Percentiles rank a stretch among this genome's conserved stretches.
These are phyloP conservation scores for Platalea minor DNA, from an alignment of 2,797 vertebrate species.

Conservation along the genomic window DNA sequence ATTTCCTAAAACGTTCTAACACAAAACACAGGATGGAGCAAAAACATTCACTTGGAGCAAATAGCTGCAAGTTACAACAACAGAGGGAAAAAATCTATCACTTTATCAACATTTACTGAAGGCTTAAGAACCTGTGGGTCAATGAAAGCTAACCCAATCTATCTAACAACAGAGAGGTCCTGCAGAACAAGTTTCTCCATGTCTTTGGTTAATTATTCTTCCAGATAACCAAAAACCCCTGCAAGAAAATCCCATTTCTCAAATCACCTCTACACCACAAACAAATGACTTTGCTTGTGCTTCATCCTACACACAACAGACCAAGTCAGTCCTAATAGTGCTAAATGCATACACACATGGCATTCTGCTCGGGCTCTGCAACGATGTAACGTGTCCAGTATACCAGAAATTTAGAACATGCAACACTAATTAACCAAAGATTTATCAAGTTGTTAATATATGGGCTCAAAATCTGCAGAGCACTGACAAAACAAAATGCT, in stretches of 20 bases:
- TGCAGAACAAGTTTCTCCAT: background rate
- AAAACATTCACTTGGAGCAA: background rate
- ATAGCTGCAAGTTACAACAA: background rate
- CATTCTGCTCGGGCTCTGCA: background rate
- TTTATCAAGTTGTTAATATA: background rate
- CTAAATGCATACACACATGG: accelerated
- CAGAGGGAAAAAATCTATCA: background rate
- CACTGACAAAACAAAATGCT: background rate
- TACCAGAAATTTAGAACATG: background rate
- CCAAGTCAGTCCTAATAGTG: background rate
- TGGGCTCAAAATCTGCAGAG: background rate
- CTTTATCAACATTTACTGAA: background rate
- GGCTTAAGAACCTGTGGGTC: background rate
- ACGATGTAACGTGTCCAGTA: background rate
- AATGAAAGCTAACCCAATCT: background rate
- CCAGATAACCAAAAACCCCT: background rate
- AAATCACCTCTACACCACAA: background rate
- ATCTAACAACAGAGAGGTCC: background rate
- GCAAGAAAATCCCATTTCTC: background rate
- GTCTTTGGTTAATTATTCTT: background rate
- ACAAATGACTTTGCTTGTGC: background rate
- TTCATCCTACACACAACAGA: background rate
- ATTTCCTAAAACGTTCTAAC: background rate
- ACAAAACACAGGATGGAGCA: background rate
- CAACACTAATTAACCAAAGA: background rate